Base-by-base conservation (phyloP, 2,113 vertebrate genomes). In the Hyperopisus bebe region DNA sequence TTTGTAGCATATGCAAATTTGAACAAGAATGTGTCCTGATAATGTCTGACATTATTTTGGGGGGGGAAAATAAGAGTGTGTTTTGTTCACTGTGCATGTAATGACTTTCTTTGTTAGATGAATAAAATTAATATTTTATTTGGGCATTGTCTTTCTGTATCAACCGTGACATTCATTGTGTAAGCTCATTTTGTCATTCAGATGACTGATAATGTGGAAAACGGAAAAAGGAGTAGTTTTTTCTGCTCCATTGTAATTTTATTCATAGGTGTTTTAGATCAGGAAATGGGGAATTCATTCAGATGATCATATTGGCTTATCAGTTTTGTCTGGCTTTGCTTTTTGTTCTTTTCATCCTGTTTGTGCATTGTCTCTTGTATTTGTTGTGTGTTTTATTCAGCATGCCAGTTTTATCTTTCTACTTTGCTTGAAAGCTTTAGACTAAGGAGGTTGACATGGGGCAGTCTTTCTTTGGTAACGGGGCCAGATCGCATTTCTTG, bases 361-460 rank as follows among this genome's bases (percentile, higher is more conserved):
- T 51, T 53, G 31, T 55, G 50, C 27, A 35, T 55, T 24, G 53
- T 87, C 27, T 39, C 85, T 53, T 27, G n/a, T 55, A 9, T 91
- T 88, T 90, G 90, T 88, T 88, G 10, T 3, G 84, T 83, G 88
- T 91, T 92, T 90, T 88, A 92, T 92, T 92, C 91, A 88, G 90
- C 91, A 47, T 55, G 85, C 47, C 48, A 35, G 85, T 9, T 55
- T 35, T 51, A 19, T 13, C 85, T 55, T 53, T 87, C 66, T 82
- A 91, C 89, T 91, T 91, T 86, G 53, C 87, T 88, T 90, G 89
- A 91, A 47, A 62, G 55, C 82, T 91, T 83, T 88, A 89, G 88
- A 82, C 86, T 91, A 87, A 74, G 87, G 62, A 87, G 89, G 74
- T 88, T 51, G 88, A 90, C 39, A 48, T 84, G 48, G 89, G 19